These are phyloP conservation scores for Sericinus montela DNA, from an alignment of 2,888 invertebrate genomes.

Conservation along the genomic window DNA sequence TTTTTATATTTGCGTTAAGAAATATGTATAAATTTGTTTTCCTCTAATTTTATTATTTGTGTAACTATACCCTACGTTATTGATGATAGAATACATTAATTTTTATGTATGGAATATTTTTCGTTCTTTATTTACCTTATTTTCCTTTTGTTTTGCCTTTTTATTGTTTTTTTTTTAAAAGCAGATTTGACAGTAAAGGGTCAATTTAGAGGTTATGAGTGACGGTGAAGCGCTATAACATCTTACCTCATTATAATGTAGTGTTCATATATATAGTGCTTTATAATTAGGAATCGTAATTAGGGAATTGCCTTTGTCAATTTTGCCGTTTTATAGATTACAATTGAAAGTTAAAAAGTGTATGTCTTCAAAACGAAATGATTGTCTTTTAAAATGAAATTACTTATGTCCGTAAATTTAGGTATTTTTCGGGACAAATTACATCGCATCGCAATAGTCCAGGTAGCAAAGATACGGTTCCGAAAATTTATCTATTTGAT, in stretches of 20 bases:
- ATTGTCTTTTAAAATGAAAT: not conserved
- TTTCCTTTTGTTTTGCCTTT: conserved; percentile 29
- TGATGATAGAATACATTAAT: conserved; percentile 78
- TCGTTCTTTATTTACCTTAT: conserved; percentile 54
- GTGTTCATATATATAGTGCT: conserved; percentile 15
- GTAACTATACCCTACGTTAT: conserved; percentile 78
- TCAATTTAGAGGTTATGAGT: conserved; percentile 16
- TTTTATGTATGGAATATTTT: conserved; percentile 76
- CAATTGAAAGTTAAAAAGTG: conserved; percentile 16
- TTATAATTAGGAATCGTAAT: conserved; percentile 16
- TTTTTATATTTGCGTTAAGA: conserved; percentile 73
- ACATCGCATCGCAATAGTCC: conserved; percentile 17
- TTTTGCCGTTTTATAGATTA: conserved; percentile 22
- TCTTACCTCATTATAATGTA: conserved; percentile 6
- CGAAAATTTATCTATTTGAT: conserved; percentile 11
- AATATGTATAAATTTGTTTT: conserved; percentile 79
- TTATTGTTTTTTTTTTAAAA: conserved; percentile 21
- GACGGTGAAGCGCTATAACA: not conserved
- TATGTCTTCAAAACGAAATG: not conserved
- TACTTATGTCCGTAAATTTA: not conserved
- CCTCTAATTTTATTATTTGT: conserved; percentile 77
- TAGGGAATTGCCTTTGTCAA: conserved; percentile 34
- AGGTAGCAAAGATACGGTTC: conserved; percentile 16
- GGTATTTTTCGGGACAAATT: conserved; percentile 7
- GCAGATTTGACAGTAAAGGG: conserved; percentile 4